Evolutionary conservation across 2,888 invertebrate genomes (phyloP).

Genomic region (Himalopsyche anomala): DNA sequence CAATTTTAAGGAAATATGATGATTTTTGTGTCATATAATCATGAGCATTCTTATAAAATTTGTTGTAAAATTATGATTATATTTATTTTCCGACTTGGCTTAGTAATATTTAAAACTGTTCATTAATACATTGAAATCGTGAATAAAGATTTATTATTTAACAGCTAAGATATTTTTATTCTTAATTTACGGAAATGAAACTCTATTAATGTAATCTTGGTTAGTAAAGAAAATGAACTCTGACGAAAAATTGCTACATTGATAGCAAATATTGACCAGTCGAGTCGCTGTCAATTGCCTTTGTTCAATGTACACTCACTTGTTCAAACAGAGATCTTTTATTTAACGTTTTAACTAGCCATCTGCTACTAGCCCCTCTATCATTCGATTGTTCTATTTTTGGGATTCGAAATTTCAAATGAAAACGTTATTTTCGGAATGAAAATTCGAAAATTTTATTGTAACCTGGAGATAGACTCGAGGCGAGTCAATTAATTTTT

Average conservation of each 20-base stretch:
- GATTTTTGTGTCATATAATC: too few relatives aligned
- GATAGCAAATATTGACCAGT: constrained; percentile 31
- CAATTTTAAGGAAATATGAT: too few relatives aligned
- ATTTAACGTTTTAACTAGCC: constrained; percentile 34
- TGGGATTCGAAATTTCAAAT: background rate
- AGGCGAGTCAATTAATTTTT: constrained; percentile 1
- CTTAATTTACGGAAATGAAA: background rate
- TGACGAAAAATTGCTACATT: constrained; percentile 10
- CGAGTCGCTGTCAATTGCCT: constrained; percentile 10
- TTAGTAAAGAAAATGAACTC: background rate
- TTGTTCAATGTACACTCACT: constrained; percentile 24
- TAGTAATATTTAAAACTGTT: too few relatives aligned
- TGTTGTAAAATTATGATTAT: too few relatives aligned
- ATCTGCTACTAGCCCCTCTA: background rate
- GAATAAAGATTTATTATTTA: too few relatives aligned
- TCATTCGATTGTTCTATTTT: constrained; percentile 22
- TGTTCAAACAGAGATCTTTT: constrained; percentile 35
- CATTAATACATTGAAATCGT: too few relatives aligned
- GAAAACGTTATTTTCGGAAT: constrained; percentile 2
- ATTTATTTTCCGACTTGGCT: too few relatives aligned
- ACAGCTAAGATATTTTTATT: too few relatives aligned
- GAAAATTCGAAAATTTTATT: background rate
- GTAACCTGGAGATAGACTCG: background rate
- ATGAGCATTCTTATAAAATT: too few relatives aligned
- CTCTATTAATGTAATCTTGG: background rate